Base-by-base conservation (phyloP, 2,797 vertebrate genomes). In the Tapirus indicus region DNA sequence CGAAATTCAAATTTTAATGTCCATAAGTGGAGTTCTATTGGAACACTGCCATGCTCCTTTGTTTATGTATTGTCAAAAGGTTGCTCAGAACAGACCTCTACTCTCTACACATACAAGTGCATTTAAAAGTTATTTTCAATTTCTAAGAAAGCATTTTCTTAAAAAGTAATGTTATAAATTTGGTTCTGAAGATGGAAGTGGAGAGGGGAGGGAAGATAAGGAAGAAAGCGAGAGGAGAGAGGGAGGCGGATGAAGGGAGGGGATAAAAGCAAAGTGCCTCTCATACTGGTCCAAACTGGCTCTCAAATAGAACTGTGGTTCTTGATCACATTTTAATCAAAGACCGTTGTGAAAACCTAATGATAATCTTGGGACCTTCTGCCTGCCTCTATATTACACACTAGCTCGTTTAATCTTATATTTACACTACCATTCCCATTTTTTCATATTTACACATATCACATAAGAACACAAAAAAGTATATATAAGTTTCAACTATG, bases 111-210 rank as follows among this genome's bases (percentile, higher is more conserved):
- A 23, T 64, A 17, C 7, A 69, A 75, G 13, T 79, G 21, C 41
- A 87, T 54, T 94, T 72, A 90, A 49, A 93, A 88, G 41, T 69
- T 96, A 78, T 88, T 88, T 91, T 86, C 38, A 60, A 52, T 85
- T 79, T 88, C 54, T 92, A 83, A 83, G 52, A 78, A 64, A 72
- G 47, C 25, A 83, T 35, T 96, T 87, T 72, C n/a, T 47, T 2
- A 29, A 83, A 47, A 94, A 78, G 23, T 58, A 38, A 1, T 27
- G 3, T 64, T 74, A 85, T 35, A 79, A 60, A 87, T 41, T 56
- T 77, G 44, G 44, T 83, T 95, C 25, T 87, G 38, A 82, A 66
- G 47, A 94, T 62, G 68, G 27, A 56, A 60, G 23, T 38, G 56
- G 54, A 85, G 72, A 52, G 23, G 29, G 66, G 44, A 64, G 77